Percentiles rank a stretch among this genome's conserved stretches.
phyloP scores from a whole-genome alignment of 1,140 invertebrate genomes.

The Zaprionus capensis region DNA sequence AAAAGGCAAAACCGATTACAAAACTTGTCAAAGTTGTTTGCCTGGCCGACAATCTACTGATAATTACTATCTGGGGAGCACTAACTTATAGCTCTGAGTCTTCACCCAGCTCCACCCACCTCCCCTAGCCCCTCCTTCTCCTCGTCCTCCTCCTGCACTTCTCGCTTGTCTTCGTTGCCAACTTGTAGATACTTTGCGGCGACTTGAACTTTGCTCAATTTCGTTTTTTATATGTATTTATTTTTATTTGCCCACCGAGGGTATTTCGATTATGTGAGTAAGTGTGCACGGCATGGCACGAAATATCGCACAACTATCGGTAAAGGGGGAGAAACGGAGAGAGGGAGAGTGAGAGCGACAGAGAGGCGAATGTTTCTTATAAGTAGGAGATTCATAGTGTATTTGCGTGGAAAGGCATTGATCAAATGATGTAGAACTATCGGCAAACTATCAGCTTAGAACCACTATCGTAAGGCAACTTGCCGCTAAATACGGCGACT shows the following conservation, averaged over 20 bases:
- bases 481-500: no score
- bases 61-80: slow-evolving; percentile 82
- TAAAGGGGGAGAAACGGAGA: not conserved
- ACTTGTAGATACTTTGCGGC: slow-evolving; percentile 41
- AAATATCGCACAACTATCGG: not conserved
- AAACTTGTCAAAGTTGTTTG: slow-evolving; percentile 76
- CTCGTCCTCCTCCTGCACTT: no score
- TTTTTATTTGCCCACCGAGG: slow-evolving; percentile 2
- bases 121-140: not conserved
- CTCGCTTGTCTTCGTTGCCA: slow-evolving; percentile 7
- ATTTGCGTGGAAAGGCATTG: not conserved
- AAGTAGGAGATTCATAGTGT: no score
- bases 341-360: not conserved
- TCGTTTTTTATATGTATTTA: slow-evolving; percentile 18
- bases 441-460: not conserved
- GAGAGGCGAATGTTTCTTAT: no score
- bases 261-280: not conserved
- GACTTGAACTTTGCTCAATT: slow-evolving; percentile 37
- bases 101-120: not conserved
- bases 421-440: not conserved
- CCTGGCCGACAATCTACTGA: slow-evolving; percentile 73
- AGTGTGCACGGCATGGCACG: not conserved
- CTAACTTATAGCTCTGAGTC: slow-evolving; percentile 66
- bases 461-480: not conserved
- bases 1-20: slow-evolving; percentile 75